Conservation (phyloP, 1,140 invertebrate genomes). For the Drosophila navojoa region DNA sequence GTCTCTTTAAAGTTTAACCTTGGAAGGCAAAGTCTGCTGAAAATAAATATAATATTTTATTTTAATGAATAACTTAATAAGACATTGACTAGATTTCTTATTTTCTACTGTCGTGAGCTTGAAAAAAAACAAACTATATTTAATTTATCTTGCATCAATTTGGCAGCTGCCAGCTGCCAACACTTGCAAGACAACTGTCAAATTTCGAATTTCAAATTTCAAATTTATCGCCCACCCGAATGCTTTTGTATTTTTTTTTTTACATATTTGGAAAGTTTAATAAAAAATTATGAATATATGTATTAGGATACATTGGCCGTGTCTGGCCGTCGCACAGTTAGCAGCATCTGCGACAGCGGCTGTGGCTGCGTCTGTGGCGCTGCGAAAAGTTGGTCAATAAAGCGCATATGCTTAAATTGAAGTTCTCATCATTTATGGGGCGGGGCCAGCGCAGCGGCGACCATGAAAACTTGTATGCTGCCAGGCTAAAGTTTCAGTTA, state of each 20-base stretch:
- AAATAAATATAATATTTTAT: no score
- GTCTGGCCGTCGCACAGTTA: background rate
- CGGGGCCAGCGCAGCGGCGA: background rate
- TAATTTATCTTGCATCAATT: no score
- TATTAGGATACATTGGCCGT: no score
- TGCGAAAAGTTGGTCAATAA: slow-evolving; percentile 1
- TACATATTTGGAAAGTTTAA: slow-evolving; percentile 1
- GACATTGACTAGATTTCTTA: no score
- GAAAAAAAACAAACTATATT: no score
- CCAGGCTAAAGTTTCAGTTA: background rate
- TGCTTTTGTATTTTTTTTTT: background rate
- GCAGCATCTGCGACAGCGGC: background rate
- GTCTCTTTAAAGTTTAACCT: no score
- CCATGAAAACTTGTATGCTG: background rate
- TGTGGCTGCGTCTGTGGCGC: background rate
- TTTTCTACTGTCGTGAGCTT: no score
- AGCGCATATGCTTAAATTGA: background rate
- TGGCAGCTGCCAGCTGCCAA: background rate
- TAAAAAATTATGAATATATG: background rate
- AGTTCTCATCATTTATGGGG: background rate
- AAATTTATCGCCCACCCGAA: background rate
- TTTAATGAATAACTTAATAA: no score
- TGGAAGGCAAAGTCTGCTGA: no score
- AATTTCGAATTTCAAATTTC: background rate
- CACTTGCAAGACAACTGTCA: slow-evolving; percentile 6